phyloP scores from a whole-genome alignment of 2,888 invertebrate species.

The Suillia variegata region DNA sequence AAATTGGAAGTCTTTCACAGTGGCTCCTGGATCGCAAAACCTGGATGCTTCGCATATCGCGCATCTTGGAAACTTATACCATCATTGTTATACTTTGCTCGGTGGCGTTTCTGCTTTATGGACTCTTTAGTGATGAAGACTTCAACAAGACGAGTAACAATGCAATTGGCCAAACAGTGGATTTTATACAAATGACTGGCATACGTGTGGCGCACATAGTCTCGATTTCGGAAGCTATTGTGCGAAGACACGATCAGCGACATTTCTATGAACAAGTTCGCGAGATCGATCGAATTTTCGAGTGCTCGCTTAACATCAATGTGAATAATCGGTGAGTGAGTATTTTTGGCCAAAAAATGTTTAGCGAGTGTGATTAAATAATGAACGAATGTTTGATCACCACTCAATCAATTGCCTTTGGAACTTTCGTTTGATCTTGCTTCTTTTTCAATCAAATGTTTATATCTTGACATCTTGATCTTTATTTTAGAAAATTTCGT shows the following conservation, averaged over 20 bases:
- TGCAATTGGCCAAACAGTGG: slow-evolving; percentile 46
- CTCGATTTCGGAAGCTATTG: slow-evolving; percentile 45
- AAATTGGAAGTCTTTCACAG: slow-evolving; percentile 40
- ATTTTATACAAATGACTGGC: slow-evolving; percentile 52
- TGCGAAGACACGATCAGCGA: slow-evolving; percentile 36
- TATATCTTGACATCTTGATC: too few relatives aligned
- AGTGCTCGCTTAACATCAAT: slow-evolving; percentile 41
- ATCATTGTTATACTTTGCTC: slow-evolving; percentile 31
- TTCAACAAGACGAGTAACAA: slow-evolving; percentile 21
- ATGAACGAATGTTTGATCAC: too few relatives aligned
- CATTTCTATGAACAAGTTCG: slow-evolving; percentile 38
- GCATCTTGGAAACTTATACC: slow-evolving; percentile 41
- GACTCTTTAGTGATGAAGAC: slow-evolving; percentile 32
- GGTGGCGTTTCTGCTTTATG: slow-evolving; percentile 33
- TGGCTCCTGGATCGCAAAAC: slow-evolving; percentile 35
- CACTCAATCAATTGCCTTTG: too few relatives aligned
- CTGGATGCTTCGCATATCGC: slow-evolving; percentile 31
- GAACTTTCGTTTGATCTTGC: too few relatives aligned
- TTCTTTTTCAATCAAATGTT: too few relatives aligned
- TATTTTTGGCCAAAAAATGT: background rate
- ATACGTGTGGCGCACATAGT: slow-evolving; percentile 50
- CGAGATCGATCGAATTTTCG: slow-evolving; percentile 51
- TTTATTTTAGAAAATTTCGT: slow-evolving; percentile 18
- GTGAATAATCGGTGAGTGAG: slow-evolving; percentile 36
- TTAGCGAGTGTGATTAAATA: too few relatives aligned